Evolutionary conservation across 2,888 invertebrate genomes (phyloP), one percentile per base, ranked within the genome.

Genomic region (Rosalia funebris): DNA sequence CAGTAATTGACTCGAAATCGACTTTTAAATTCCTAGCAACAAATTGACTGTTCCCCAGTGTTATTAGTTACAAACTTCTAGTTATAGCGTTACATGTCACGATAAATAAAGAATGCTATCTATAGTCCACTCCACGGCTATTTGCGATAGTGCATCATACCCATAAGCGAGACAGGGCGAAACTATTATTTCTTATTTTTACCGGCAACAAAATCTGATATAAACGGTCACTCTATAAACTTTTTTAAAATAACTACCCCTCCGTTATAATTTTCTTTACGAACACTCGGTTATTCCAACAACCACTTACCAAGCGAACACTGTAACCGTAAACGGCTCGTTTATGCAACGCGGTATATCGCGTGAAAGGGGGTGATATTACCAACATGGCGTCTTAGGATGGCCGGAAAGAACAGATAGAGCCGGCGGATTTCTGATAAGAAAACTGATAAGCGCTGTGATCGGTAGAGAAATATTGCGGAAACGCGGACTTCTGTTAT

Each of bases 391-490:
- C 75, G 65, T 73, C 71, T 70, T 70, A 61, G 73, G 76, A 77
- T 75, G 76, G 77, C 77, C 76, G 79, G 77, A 77, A 77, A 74
- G 59, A 71, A 71, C 71, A 76, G 78, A 79, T 78, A 78, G 74
- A 73, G 65, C 66, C 68, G 72, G 70, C 70, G 75, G 71, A 70
- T 74, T 72, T 64, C 69, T 69, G 78, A 77, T 77, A 77, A 75
- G 75, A 71, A 71, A 68, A 70, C 71, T 70, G 74, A 74, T 75
- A 75, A 74, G 73, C 69, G 75, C 72, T 71, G 70, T 71, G 76
- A 78, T 77, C 76, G 75, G 65, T 71, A 66, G 73, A 66, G 77
- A 77, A 79, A 79, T 76, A 79, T 79, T 78, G 76, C 78, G 76
- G 79, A 78, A 79, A 77, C 70, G 74, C 74, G 71, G 72, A 72